Percentiles rank a stretch among this genome's conserved stretches.
These are phyloP conservation scores for Lemur catta DNA, from an alignment of 2,797 vertebrate species.

Conservation along the genomic window DNA sequence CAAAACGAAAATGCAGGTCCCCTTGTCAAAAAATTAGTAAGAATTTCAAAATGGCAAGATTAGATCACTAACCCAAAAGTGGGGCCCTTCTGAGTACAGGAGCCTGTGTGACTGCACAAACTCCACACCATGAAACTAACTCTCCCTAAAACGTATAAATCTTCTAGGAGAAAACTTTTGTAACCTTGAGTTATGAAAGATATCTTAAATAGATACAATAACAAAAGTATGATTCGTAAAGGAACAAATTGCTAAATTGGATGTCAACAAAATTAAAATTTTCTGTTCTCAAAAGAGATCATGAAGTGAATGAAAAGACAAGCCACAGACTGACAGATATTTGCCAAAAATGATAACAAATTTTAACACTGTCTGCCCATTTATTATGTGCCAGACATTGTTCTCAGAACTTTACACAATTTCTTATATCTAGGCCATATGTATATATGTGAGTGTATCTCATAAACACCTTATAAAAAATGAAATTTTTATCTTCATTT, in stretches of 20 bases:
- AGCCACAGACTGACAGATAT: neutral
- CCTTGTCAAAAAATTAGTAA: neutral
- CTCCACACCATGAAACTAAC: neutral
- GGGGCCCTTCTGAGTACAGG: neutral
- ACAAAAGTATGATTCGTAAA: neutral
- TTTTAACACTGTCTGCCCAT: neutral
- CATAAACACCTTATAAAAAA: neutral
- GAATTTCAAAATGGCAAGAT: neutral
- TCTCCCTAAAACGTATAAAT: neutral
- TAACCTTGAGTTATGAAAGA: neutral
- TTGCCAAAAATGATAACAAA: neutral
- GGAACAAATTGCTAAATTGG: neutral
- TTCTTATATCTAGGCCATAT: neutral
- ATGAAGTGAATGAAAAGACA: constrained; percentile 5
- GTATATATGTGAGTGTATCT: neutral
- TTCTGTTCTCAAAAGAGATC: neutral
- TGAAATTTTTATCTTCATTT: neutral
- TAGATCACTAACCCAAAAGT: neutral
- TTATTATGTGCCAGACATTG: neutral
- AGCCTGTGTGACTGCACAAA: neutral
- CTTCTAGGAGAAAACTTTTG: neutral
- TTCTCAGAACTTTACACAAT: neutral
- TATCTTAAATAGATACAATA: neutral
- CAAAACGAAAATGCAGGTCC: neutral
- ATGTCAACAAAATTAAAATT: neutral